Evolutionary conservation across 2,113 vertebrate genomes (phyloP).

Genomic region (Perca flavescens): DNA sequence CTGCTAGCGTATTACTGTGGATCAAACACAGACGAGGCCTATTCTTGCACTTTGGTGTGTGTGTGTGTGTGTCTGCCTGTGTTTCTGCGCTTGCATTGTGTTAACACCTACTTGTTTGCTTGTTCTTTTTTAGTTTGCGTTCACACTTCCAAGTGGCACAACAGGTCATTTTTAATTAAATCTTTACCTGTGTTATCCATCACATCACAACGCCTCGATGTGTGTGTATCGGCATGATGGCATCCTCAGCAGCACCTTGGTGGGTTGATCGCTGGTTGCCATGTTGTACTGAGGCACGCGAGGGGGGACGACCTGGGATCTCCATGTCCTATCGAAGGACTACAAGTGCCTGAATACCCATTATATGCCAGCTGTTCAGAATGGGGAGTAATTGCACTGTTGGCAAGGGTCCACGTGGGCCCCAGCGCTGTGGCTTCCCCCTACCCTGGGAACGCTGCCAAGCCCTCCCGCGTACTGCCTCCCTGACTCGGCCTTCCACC

Average conservation of each 20-base stretch:
- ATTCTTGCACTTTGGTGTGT: constrained; percentile 63
- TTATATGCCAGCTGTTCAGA: constrained; percentile 86
- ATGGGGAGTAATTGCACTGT: constrained; percentile 83
- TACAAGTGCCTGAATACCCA: constrained; percentile 78
- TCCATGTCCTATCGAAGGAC: constrained; percentile 76
- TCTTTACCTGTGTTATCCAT: constrained; percentile 10
- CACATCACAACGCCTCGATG: not conserved
- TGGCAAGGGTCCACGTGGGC: constrained; percentile 80
- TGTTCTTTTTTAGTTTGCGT: constrained; percentile 2
- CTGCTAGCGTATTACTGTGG: constrained; percentile 71
- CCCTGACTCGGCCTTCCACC: constrained; percentile 69
- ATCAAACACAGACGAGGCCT: constrained; percentile 75
- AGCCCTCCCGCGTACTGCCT: constrained; percentile 76
- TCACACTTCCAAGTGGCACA: constrained; percentile 4
- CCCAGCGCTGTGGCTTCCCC: constrained; percentile 67
- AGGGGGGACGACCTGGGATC: constrained; percentile 75
- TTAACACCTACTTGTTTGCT: constrained; percentile 46
- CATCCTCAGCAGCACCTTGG: constrained; percentile 24
- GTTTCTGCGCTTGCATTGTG: constrained; percentile 25
- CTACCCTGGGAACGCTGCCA: constrained; percentile 69
- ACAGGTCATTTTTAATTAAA: not conserved
- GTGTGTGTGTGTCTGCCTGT: constrained; percentile 36
- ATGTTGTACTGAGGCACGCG: constrained; percentile 70
- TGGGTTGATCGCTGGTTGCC: constrained; percentile 48
- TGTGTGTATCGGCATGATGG: not conserved